Base-by-base conservation (phyloP, 2,888 invertebrate genomes). In the Callosobruchus maculatus region DNA sequence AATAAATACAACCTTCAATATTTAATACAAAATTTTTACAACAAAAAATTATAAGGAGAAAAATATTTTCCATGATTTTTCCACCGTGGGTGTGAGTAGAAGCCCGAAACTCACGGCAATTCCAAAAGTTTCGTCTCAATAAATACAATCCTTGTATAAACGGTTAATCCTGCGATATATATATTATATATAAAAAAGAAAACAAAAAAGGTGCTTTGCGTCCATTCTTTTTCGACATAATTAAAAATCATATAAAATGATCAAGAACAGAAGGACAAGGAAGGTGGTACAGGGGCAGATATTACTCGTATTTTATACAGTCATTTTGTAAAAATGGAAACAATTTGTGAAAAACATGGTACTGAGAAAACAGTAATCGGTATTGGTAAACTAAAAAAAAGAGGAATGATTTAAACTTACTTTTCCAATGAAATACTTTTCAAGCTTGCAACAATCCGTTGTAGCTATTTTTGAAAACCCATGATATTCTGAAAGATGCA, bases 21-120 rank as follows among this genome's bases (percentile, higher is more conserved):
- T 78, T 80, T 79, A 76, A 79, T 81, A 81, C 79, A 81, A 81
- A 80, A 81, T 77, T 79, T 79, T 81, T 81, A 81, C 80, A 81
- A 79, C 78, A 79, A 74, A 78, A 74, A 78, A 77, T 73, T 71
- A 70, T 74, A 75, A 72, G 7, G 49, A 49, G 49, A 49, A 49
- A 49, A 49, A 49, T 72, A 70, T 70, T n/a, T 67, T 67, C 67
- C 71, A 74, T 70, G 67, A 69, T 13, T 49, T 49, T 49, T 49
- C 49, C 49, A 49, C 49, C 49, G 49, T 18, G 49, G 49, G 18
- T 18, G 49, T 13, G 49, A 49, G 49, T 49, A 49, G 49, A 49
- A 49, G 49, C 49, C 9, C 49, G 49, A 49, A 49, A 49, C 1
- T 49, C 49, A 49, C 49, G 49, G 49, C 4, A 49, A 49, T 13